Percentiles rank a stretch among this genome's conserved stretches.
Evolutionary conservation across 2,797 vertebrate genomes (phyloP).

Genomic region (Xenopus petersii): DNA sequence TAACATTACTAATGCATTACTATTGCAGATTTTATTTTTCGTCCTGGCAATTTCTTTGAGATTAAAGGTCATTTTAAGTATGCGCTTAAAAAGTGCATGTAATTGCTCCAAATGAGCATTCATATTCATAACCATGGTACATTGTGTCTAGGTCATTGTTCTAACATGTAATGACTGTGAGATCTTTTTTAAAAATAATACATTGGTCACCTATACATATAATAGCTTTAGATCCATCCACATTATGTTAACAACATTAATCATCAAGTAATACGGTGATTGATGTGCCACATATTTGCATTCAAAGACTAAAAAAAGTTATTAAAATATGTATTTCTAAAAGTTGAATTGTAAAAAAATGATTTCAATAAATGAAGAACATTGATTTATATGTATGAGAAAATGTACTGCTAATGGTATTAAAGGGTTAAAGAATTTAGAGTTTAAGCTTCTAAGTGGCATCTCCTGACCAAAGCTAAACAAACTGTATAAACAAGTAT

Average conservation of each 20-base stretch:
- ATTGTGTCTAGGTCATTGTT: conserved; percentile 15
- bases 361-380: neutral
- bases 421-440: neutral
- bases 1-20: neutral
- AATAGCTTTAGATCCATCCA: neutral
- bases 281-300: neutral
- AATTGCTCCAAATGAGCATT: conserved; percentile 40
- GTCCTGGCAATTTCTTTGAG: conserved; percentile 23
- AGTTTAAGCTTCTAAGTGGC: no score
- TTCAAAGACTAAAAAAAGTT: conserved; percentile 1
- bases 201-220: conserved; percentile 3
- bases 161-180: neutral
- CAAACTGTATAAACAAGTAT: no score
- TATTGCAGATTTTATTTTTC: conserved; percentile 16
- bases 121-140: conserved; percentile 26
- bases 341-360: conserved; percentile 2
- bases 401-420: neutral
- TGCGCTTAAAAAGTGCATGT: conserved; percentile 21
- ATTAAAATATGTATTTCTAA: neutral
- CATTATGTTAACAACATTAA: conserved; percentile 4
- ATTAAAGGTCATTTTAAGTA: conserved; percentile 30
- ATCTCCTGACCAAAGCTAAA: no score
- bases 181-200: conserved; percentile 6
- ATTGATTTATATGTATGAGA: neutral
- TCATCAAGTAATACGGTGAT: neutral